Evolutionary conservation across 2,888 invertebrate species (phyloP).

Genomic region (Caenorhabditis wallacei): DNA sequence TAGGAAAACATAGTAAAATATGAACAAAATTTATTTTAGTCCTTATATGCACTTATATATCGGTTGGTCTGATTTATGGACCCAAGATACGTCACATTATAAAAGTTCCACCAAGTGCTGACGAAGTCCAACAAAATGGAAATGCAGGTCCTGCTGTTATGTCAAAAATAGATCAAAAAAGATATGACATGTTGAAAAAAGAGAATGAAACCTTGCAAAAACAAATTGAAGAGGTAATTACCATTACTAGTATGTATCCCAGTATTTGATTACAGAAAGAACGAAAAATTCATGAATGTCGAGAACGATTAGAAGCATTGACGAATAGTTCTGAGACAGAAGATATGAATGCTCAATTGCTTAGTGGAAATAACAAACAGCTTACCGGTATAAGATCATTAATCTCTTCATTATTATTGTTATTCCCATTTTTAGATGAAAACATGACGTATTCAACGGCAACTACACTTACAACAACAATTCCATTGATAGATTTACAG

Average conservation of each 20-base stretch:
- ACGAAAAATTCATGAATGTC: conserved; percentile 72
- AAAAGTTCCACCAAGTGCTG: conserved; percentile 71
- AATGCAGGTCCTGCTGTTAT: conserved; percentile 61
- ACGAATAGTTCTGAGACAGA: conserved; percentile 38
- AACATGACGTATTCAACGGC: conserved; percentile 71
- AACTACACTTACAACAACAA: conserved; percentile 74
- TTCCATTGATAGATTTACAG: conserved; percentile 76
- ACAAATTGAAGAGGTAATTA: conserved; percentile 87
- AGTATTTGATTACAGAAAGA: conserved; percentile 69
- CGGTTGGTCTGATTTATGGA: conserved; percentile 98
- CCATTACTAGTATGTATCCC: background rate
- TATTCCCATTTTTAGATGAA: conserved; percentile 52
- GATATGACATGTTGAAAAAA: conserved; percentile 92
- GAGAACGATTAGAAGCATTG: conserved; percentile 65
- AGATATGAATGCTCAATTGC: conserved; percentile 52
- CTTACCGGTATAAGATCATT: conserved; percentile 8
- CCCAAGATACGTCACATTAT: conserved; percentile 93
- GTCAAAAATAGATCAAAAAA: conserved; percentile 87
- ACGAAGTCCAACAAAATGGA: conserved; percentile 70
- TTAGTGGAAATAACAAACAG: conserved; percentile 37
- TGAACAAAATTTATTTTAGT: conserved; percentile 85
- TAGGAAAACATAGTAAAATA: background rate
- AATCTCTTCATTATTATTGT: too few species aligned
- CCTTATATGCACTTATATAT: conserved; percentile 97
- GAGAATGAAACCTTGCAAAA: conserved; percentile 98